Conservation (phyloP, 2,113 vertebrate genomes). For the human region GRCh38 chr4:185513001-185513500, state of each 20-base stretch:
- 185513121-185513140: neutral
- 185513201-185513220: neutral
- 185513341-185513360: neutral
- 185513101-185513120: neutral
- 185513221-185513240: neutral
- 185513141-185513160: neutral
- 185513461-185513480: neutral
- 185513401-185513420: neutral
- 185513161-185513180: too few species aligned
- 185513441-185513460: neutral
- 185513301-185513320: neutral
- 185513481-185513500: neutral
- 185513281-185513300: neutral
- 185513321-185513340: neutral
- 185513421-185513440: neutral
- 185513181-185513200: neutral
- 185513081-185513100: neutral
- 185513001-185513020: neutral
- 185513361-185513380: neutral
- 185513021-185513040: neutral
- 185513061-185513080: neutral
- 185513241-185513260: neutral
- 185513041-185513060: neutral
- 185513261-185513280: neutral
- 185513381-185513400: neutral